Base-by-base conservation (phyloP, 2,113 vertebrate genomes). In the Tricholaema leucomelas region DNA sequence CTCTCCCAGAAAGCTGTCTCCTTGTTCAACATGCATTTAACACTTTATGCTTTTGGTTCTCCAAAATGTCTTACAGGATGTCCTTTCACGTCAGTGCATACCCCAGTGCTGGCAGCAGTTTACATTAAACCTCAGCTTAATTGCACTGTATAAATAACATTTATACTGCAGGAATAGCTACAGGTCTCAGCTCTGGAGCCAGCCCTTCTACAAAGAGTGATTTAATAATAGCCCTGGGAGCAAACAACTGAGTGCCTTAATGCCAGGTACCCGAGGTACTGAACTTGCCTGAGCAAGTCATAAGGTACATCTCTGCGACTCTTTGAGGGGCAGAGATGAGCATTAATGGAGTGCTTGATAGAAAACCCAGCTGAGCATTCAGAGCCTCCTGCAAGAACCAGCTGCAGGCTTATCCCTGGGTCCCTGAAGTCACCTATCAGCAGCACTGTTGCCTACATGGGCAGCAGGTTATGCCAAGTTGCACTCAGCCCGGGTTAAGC, bases 71-170 rank as follows among this genome's bases (percentile, higher is more conserved):
- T 91, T 63, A 44, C 27, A 67, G 92, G 58, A 28, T 3, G 1
- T 59, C 56, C 72, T 90, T 92, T 94, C 69, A 21, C 73, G 83
- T 55, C 15, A 71, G 64, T 85, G 67, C 50, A 33, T 69, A 72
- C 38, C 50, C 48, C 42, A 75, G 31, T 18, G 28, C 82, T 85
- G 73, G 85, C 80, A 87, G 60, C 21, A 27, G 56, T 87, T 91
- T 87, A 87, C 35, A 67, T 85, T 69, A 82, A 96, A 73, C 44
- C n/a, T 87, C 59, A 80, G 56, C 59, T 83, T 91, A 96, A 96
- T 80, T 93, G 48, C 60, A 65, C 56, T 52, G 24, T 67, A 64
- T 95, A 83, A 95, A 93, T 85, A 94, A 81, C 65, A 89, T 92
- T 87, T 80, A n/a, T 71, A 58, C 48, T 69, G 61, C 54, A 80